A percentile compares a stretch with the other conserved stretches of the same genome.
Evolutionary conservation across 2,797 vertebrate species (phyloP).

Genomic region (Ctenopoma kingsleyae): DNA sequence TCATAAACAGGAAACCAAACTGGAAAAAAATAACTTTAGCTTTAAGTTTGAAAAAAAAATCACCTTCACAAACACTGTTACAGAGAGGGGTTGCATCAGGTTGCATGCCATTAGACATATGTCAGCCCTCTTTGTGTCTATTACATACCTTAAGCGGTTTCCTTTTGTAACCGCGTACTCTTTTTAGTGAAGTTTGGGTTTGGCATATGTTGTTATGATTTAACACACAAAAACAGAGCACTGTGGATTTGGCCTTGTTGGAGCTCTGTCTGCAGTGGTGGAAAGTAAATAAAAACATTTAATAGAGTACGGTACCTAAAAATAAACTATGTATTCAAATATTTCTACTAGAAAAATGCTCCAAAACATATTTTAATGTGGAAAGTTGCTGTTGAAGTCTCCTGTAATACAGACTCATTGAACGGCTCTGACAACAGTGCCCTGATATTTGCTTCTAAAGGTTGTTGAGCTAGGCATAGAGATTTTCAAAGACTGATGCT

Average conservation of each 20-base stretch:
- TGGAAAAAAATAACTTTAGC: background rate
- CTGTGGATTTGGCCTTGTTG: background rate
- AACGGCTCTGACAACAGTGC: no score
- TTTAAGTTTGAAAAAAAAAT: background rate
- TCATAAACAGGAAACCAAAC: background rate
- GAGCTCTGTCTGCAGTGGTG: background rate
- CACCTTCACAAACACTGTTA: background rate
- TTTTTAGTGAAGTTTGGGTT: background rate
- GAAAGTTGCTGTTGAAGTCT: no score
- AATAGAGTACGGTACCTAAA: background rate
- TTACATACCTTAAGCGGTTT: conserved; percentile 1
- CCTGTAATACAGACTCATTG: no score
- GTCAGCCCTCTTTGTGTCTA: background rate
- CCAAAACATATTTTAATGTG: no score
- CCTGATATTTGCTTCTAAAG: no score
- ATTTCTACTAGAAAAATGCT: no score
- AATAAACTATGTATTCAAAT: no score
- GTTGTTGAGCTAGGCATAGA: no score
- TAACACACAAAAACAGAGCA: conserved; percentile 12
- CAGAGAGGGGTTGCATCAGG: background rate
- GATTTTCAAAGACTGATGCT: no score
- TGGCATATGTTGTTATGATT: conserved; percentile 1
- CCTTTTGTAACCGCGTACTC: background rate
- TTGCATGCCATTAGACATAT: background rate
- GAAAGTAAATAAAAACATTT: background rate